Conservation (phyloP, 2,113 vertebrate genomes). For the Elephantulus edwardii region DNA sequence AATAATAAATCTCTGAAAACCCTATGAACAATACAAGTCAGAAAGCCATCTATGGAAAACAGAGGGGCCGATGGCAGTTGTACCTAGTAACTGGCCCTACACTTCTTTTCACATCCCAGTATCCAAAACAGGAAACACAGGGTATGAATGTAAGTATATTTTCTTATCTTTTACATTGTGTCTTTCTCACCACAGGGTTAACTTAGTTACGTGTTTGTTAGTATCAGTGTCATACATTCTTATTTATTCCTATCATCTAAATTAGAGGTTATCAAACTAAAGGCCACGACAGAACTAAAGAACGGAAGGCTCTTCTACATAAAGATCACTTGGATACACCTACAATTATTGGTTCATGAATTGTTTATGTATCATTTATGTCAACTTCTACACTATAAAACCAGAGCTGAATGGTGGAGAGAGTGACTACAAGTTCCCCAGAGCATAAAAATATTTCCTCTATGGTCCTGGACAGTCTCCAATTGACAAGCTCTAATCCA, state of each 20-base stretch:
- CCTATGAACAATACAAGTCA: too few relatives aligned
- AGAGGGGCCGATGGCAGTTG: too few relatives aligned
- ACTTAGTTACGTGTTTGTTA: background rate
- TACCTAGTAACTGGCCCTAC: background rate
- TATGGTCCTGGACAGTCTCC: background rate
- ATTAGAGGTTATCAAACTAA: background rate
- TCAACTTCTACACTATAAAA: background rate
- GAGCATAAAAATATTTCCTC: background rate
- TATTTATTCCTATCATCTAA: background rate
- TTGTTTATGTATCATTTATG: background rate
- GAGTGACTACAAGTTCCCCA: background rate
- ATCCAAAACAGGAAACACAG: background rate
- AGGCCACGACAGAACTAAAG: background rate
- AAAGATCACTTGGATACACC: conserved; percentile 45
- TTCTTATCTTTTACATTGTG: background rate
- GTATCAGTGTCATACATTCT: background rate
- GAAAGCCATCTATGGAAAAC: too few relatives aligned
- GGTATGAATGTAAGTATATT: background rate
- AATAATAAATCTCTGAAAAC: too few relatives aligned
- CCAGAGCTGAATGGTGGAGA: background rate
- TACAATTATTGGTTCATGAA: too few relatives aligned
- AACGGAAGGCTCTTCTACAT: background rate
- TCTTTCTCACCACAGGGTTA: conserved; percentile 13
- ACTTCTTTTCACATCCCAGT: background rate
- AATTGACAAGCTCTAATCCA: background rate